These are phyloP conservation scores for Zygogramma bicolorata DNA, from an alignment of 2,888 invertebrate species.

Conservation along the genomic window DNA sequence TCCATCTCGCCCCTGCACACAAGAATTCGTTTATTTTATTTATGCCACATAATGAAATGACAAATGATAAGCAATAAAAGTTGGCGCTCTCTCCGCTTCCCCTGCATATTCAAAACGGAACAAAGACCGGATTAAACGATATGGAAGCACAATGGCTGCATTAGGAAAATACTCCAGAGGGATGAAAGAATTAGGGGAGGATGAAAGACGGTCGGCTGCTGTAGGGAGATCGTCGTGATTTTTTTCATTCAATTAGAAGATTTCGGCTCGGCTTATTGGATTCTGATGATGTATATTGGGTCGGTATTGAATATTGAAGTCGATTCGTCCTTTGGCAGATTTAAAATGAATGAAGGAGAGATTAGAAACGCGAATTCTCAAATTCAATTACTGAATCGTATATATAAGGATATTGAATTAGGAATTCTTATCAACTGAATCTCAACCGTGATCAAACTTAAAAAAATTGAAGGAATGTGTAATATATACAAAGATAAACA, in stretches of 20 bases:
- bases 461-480: no score
- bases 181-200: slow-evolving; percentile 38
- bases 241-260: slow-evolving; percentile 10
- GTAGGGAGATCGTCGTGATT: background rate
- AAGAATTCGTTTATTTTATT: slow-evolving; percentile 9
- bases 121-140: slow-evolving; percentile 57
- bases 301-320: slow-evolving; percentile 58
- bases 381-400: no score
- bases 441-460: no score
- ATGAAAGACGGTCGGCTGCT: slow-evolving; percentile 29
- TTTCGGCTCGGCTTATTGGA: background rate
- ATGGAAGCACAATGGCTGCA: slow-evolving; percentile 56
- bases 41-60: slow-evolving; percentile 12
- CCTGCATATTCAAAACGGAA: slow-evolving; percentile 51
- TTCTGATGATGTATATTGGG: background rate
- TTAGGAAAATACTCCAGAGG: slow-evolving; percentile 52
- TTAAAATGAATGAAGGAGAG: no score
- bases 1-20: background rate
- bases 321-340: slow-evolving; percentile 59
- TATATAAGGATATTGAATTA: no score
- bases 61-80: slow-evolving; percentile 8
- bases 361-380: no score
- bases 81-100: slow-evolving; percentile 33
- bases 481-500: no score
- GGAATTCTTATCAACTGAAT: no score